Conservation (phyloP, 2,113 vertebrate genomes). For the Uropsilus gracilis region DNA sequence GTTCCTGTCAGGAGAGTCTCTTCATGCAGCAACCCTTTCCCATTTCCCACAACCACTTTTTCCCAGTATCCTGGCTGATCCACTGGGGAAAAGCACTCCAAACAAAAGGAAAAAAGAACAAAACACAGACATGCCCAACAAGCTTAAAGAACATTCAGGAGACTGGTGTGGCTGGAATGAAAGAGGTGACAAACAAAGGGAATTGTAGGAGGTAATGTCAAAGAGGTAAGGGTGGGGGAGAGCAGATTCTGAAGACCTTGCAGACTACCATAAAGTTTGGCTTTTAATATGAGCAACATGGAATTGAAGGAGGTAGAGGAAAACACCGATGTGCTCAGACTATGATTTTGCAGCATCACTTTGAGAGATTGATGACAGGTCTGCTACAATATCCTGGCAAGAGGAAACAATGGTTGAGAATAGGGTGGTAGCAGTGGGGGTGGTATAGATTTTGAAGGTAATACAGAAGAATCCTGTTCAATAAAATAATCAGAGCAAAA, state of each 20-base stretch:
- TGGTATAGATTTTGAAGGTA: background rate
- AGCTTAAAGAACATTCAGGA: constrained; percentile 15
- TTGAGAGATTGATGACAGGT: background rate
- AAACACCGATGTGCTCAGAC: background rate
- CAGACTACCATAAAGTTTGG: background rate
- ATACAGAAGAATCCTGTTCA: background rate
- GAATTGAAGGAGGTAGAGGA: background rate
- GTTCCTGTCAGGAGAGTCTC: background rate
- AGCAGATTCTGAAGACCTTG: background rate
- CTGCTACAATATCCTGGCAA: background rate
- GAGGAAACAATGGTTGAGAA: background rate
- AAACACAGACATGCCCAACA: background rate
- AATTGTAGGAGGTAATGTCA: background rate
- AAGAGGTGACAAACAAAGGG: accelerated
- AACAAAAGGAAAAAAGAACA: background rate
- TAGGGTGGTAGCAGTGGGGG: background rate
- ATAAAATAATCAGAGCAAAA: constrained; percentile 10
- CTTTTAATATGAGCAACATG: constrained; percentile 25
- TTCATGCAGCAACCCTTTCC: background rate
- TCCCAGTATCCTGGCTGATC: background rate
- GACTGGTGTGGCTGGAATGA: background rate
- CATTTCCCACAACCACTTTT: background rate
- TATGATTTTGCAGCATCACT: constrained; percentile 14
- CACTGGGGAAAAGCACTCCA: background rate
- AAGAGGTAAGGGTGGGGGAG: background rate